Percentiles rank a stretch among this genome's conserved stretches.
Evolutionary conservation across 2,113 vertebrate genomes (phyloP).

Genomic region (Daboia siamensis): DNA sequence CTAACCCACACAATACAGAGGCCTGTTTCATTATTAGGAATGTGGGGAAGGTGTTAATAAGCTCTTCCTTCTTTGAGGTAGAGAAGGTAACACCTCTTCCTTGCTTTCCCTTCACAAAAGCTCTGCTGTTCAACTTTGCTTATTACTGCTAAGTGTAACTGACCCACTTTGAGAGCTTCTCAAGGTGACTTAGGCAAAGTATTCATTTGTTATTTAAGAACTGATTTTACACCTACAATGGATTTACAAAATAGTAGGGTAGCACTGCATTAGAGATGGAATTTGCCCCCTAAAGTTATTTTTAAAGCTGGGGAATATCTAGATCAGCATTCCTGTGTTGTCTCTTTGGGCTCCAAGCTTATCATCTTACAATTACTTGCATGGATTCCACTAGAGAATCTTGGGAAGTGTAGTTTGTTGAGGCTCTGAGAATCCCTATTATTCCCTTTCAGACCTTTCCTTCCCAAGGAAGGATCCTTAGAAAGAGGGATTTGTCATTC

Average conservation of each 20-base stretch:
- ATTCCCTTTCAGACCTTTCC: not conserved
- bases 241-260: not conserved
- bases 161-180: conserved; percentile 15
- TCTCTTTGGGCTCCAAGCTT: not conserved
- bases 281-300: not conserved
- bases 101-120: not conserved
- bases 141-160: not conserved
- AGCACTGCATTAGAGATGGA: not conserved
- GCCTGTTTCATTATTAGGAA: conserved; percentile 15
- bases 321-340: not conserved
- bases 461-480: not conserved
- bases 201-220: conserved; percentile 7
- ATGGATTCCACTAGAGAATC: not conserved
- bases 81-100: not conserved
- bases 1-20: not conserved
- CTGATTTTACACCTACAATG: not conserved
- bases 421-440: not conserved
- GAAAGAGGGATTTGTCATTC: not conserved
- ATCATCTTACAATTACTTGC: not conserved
- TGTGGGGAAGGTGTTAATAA: conserved; percentile 27
- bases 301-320: not conserved
- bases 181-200: not conserved
- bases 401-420: not conserved
- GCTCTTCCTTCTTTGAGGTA: conserved; percentile 13
- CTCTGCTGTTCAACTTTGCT: not conserved